Base-by-base conservation (phyloP, 2,888 invertebrate species). In the Chalcosyrphus nemorum region DNA sequence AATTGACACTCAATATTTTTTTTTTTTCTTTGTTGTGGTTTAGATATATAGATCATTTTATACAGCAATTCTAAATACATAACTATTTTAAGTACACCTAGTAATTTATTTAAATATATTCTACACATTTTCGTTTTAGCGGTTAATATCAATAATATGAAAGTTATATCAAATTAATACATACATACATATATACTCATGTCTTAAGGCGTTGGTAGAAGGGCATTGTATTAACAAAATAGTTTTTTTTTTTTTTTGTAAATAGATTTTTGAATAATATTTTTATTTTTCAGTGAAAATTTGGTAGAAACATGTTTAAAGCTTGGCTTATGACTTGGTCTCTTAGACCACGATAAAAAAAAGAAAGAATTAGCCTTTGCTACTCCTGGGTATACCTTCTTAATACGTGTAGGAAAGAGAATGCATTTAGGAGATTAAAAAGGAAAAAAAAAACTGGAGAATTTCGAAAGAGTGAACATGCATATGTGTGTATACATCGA, bases 1-100 rank as follows among this genome's bases (percentile, higher is more conserved):
- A 84, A 84, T 80, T 84, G 84, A 84, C 84, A 77, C 71, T 66
- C 75, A 63, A 56, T 66, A 27, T 54, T 68, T 4, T 17, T 50
- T 24, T 35, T 19, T n/a, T n/a, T n/a, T n/a, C n/a, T n/a, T n/a
- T n/a, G n/a, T n/a, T n/a, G n/a, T 41, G 41, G 61, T 17, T 72
- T 59, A 72, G 47, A 56, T n/a, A 77, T 38, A 61, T 38, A 38
- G 43, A 41, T 63, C 17, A 38, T 68, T 52, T 76, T 71, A 19
- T 41, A 74, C 21, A 72, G 71, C 61, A 50, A 72, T 72, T 47
- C 47, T 59, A 50, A 13, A 38, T 59, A 61, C 50, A 19, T 52
- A 61, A 32, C 59, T 71, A 50, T 61, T 52, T 43, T 59, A n/a
- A n/a, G n/a, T n/a, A 71, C 11, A 52, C 41, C 41, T 59, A 68